Evolutionary conservation across 1,140 invertebrate genomes (phyloP), one percentile per base, ranked within the genome.

Genomic region (Leptopilina clavipes): DNA sequence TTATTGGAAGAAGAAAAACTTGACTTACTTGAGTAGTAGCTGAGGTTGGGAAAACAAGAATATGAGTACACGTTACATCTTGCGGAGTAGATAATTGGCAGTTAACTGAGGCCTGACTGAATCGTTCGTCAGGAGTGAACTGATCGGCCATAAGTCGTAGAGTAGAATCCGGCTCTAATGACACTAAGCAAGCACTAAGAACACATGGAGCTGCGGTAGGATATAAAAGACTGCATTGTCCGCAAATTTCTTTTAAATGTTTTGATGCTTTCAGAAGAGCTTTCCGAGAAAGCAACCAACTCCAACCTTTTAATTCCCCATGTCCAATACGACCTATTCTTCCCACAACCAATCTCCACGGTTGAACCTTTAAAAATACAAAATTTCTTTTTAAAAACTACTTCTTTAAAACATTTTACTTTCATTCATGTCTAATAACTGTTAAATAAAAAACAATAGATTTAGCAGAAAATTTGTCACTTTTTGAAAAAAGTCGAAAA

Each of bases 11-110:
- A 40, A 40, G 5, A 40, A 9, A 40, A 6, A 40, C 9, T 77
- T 56, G 9, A 70, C 43, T 85, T 91, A 97, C 96, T 93, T 97
- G 96, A 74, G 97, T 97, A 43, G 97, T 98, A 37, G 98, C 97
- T 74, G 97, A 99, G 9, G 97, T 99, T 70, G 98, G 98, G 91
- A 99, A 99, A 76, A 99, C 98, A 76, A 99, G 93, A 81, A 99
- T 99, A 89, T 99, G 98, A 70, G 98, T 99, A 86, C 96, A 97
- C 70, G 97, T 97, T 70, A 98, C 96, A 91, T 99, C 98, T 83
- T 98, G 94, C 7, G 97, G 97, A 70, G 97, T 98, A 70, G 95
- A 96, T 73, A 98, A 92, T 81, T 95, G 94, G 87, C 94, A 94
- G 90, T 97, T 94, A 86, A 95, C 95, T 71, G 94, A 95, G 78